Evolutionary conservation across 2,113 vertebrate species (phyloP), one percentile per base, ranked within the genome.

Genomic region (Rhinogobius similis): DNA sequence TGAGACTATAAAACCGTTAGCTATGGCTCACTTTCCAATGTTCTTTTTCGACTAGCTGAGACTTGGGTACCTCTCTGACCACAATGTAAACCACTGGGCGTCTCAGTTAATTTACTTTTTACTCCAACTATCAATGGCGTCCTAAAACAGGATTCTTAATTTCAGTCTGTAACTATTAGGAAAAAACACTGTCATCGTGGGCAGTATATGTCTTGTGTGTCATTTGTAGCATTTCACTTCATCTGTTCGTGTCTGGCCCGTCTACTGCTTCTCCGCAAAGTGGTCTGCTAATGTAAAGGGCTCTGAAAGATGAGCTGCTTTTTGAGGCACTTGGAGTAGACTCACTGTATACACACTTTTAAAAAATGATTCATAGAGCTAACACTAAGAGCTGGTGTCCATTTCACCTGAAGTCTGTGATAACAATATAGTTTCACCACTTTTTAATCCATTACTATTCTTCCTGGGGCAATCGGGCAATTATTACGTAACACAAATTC

Each of bases 171-270:
- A 52, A 56, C 41, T 39, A 69, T 78, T 61, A 41, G 55, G 77
- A 77, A 78, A 86, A 84, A 87, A 70, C 68, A 24, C 44, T 73
- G 52, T 59, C 67, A 55, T 79, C 72, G 46, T 50, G 32, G 62
- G 66, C 36, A 68, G 68, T 56, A 39, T 23, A 48, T 66, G 68
- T 80, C 62, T 64, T 58, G 66, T 46, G 36, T 61, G 76, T 73
- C 79, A 63, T 76, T 73, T 82, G 73, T 83, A 72, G 72, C n/a
- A 1, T 82, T 80, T 72, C 79, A 84, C 72, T 44, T 82, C 76
- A 78, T 84, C 66, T 64, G 65, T 79, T 82, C 68, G 58, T 55
- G 20, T 84, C 69, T 80, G 65, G 39, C 36, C 70, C 0, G 63
- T 82, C 75, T 62, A 55, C 69, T 62, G 62, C 65, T 80, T 81